phyloP scores from a whole-genome alignment of 2,888 invertebrate genomes.

The Agrilus mali region DNA sequence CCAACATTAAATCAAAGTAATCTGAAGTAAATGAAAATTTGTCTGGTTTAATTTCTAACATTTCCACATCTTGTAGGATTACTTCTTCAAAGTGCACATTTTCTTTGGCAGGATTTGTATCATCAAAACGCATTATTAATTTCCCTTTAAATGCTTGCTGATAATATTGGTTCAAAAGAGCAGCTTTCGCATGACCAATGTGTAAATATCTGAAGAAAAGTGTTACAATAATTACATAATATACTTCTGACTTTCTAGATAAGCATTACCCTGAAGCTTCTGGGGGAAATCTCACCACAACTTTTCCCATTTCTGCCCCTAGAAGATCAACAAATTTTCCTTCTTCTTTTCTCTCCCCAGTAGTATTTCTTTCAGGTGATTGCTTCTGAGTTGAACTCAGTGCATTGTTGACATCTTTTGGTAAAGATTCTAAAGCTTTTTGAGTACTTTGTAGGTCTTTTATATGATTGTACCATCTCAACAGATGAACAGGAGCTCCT shows the following conservation, averaged over 20 bases:
- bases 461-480: conserved; percentile 57
- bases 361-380: conserved; percentile 11
- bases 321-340: conserved; percentile 93
- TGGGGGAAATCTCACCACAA: conserved; percentile 97
- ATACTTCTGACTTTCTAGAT: not conserved
- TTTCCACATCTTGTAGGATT: conserved; percentile 83
- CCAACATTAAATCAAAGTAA: conserved; percentile 86
- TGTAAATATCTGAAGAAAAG: conserved; percentile 62
- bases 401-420: conserved; percentile 36
- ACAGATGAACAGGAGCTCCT: conserved; percentile 43
- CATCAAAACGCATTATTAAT: conserved; percentile 97
- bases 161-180: conserved; percentile 95
- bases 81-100: conserved; percentile 95
- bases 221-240: not conserved
- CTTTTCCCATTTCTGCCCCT: conserved; percentile 94
- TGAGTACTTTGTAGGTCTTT: conserved; percentile 45
- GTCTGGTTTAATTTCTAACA: conserved; percentile 88
- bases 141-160: conserved; percentile 85
- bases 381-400: conserved; percentile 15
- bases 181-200: conserved; percentile 98
- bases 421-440: conserved; percentile 42
- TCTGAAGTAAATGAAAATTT: conserved; percentile 91
- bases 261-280: conserved; percentile 83
- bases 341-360: conserved; percentile 27
- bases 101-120: conserved; percentile 99